Conservation (phyloP, 2,797 vertebrate genomes). For the Thamnophis elegans region DNA sequence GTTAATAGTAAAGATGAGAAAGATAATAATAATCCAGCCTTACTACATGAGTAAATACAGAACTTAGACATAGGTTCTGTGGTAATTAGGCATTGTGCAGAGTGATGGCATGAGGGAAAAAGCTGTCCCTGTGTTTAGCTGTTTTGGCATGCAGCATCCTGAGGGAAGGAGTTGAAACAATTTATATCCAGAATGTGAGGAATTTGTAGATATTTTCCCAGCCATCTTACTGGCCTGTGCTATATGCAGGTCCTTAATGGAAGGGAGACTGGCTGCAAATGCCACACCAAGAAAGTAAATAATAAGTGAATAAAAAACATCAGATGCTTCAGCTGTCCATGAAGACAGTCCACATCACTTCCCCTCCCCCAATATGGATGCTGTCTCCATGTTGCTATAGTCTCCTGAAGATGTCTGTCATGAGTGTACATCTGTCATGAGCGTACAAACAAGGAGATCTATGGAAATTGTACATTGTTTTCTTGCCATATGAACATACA, state of each 20-base stretch:
- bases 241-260: neutral
- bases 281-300: neutral
- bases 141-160: no score
- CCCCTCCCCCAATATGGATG: neutral
- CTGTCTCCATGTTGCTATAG: neutral
- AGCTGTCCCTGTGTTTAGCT: no score
- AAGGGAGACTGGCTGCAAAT: neutral
- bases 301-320: neutral
- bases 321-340: neutral
- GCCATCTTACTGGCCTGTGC: no score
- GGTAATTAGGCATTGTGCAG: no score
- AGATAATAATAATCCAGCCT: no score
- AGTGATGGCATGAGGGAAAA: no score
- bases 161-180: no score
- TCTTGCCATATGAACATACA: neutral
- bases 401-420: neutral
- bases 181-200: no score
- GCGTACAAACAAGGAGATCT: neutral
- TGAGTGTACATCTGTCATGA: neutral
- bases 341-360: neutral
- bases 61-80: no score
- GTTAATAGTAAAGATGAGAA: no score
- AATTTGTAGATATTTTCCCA: no score
- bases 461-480: neutral
- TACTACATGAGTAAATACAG: no score